Conservation (phyloP, 2,113 vertebrate species). For the Pipa parva region DNA sequence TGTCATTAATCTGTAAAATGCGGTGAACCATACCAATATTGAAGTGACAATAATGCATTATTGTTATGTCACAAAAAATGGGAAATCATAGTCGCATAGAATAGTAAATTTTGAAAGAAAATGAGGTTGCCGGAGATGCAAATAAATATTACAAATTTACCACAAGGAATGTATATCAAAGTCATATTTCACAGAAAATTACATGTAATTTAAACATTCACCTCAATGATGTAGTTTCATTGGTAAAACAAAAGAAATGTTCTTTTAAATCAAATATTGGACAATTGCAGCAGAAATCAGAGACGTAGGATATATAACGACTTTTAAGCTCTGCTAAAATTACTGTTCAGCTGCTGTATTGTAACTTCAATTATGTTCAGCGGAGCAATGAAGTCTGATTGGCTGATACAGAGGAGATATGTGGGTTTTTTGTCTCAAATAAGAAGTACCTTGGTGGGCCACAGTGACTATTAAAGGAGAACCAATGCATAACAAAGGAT, state of each 20-base stretch:
- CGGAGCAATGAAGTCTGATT: no score
- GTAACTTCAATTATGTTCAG: no score
- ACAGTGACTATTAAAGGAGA: no score
- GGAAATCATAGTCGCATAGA: not conserved
- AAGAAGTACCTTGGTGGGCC: no score
- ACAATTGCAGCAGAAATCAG: no score
- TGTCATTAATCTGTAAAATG: conserved; percentile 23
- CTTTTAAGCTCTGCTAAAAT: no score
- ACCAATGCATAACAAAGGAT: no score
- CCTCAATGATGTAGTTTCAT: not conserved
- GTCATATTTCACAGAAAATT: not conserved
- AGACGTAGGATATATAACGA: no score
- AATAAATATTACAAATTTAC: not conserved
- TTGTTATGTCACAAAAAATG: not conserved
- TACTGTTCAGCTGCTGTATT: no score
- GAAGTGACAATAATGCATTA: conserved; percentile 13
- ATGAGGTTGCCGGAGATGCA: not conserved
- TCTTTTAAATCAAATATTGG: no score
- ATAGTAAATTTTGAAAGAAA: not conserved
- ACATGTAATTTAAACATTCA: not conserved
- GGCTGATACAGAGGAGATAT: no score
- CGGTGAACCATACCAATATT: conserved; percentile 15
- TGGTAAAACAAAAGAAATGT: not conserved
- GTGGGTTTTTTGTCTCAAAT: no score
- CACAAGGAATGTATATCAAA: not conserved